Evolutionary conservation across 2,113 vertebrate genomes (phyloP).

Genomic region (Otis tarda): DNA sequence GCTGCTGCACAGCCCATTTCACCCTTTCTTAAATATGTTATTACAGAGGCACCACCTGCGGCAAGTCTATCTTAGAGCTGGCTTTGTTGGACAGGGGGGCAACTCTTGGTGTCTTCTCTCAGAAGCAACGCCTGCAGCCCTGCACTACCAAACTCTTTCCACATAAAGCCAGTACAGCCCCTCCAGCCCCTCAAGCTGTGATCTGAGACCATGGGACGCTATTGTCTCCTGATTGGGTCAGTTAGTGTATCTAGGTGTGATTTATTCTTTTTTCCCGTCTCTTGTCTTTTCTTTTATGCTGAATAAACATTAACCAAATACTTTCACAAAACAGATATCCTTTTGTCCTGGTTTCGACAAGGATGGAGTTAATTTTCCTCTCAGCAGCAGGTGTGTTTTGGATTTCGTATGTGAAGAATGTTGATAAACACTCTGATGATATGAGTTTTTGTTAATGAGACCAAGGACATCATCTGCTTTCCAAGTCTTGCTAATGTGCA

Average conservation of each 20-base stretch:
- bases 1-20: background rate
- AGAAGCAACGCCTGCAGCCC: background rate
- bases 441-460: no score
- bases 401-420: no score
- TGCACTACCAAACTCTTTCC: background rate
- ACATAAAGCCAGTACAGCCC: background rate
- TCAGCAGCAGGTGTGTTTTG: no score
- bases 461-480: no score
- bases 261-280: background rate
- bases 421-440: no score
- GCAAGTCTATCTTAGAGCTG: background rate
- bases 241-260: background rate
- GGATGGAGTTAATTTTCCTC: no score
- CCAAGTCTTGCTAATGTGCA: no score
- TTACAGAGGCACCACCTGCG: accelerated
- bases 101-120: background rate
- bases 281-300: background rate
- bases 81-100: background rate
- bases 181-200: background rate
- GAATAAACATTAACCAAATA: background rate
- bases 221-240: background rate
- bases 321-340: background rate
- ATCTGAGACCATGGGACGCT: background rate
- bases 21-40: background rate
- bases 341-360: background rate